Evolutionary conservation across 92 coral and sea anemone genomes (phyloP).

Genomic region (Porites evermanni): DNA sequence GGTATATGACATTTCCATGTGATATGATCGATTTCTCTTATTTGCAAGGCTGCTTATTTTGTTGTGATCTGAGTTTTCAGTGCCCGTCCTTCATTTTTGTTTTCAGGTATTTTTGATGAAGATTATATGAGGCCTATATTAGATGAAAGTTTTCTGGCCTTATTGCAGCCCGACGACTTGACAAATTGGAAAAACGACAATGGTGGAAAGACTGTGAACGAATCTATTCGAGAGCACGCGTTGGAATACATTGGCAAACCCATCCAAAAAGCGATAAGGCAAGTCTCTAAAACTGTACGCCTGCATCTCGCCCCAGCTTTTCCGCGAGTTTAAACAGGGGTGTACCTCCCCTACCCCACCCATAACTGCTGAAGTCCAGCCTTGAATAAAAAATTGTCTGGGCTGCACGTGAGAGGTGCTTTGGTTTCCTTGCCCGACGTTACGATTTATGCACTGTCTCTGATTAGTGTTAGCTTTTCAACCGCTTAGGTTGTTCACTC

Average conservation of each 20-base stretch:
- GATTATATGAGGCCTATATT: slow-evolving; percentile 51
- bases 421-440: too few species aligned
- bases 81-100: too few species aligned
- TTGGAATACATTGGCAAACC: slow-evolving; percentile 75
- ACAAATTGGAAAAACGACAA: slow-evolving; percentile 65
- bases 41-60: too few species aligned
- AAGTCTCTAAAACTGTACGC: not conserved
- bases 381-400: too few species aligned
- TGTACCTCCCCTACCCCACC: not conserved
- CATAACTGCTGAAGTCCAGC: not conserved
- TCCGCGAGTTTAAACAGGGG: too few species aligned
- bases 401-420: too few species aligned
- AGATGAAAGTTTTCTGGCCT: slow-evolving; percentile 42
- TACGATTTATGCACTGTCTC: too few species aligned
- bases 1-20: too few species aligned
- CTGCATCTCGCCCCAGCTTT: too few species aligned
- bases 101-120: slow-evolving; percentile 81
- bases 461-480: too few species aligned
- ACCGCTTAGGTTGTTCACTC: too few species aligned
- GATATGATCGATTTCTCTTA: not conserved
- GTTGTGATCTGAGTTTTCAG: not conserved
- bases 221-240: slow-evolving; percentile 74
- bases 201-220: slow-evolving; percentile 78
- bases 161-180: slow-evolving; percentile 57
- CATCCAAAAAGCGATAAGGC: slow-evolving; percentile 68